These are phyloP conservation scores for Bubo bubo DNA, from an alignment of 2,113 vertebrate genomes.

Conservation along the genomic window DNA sequence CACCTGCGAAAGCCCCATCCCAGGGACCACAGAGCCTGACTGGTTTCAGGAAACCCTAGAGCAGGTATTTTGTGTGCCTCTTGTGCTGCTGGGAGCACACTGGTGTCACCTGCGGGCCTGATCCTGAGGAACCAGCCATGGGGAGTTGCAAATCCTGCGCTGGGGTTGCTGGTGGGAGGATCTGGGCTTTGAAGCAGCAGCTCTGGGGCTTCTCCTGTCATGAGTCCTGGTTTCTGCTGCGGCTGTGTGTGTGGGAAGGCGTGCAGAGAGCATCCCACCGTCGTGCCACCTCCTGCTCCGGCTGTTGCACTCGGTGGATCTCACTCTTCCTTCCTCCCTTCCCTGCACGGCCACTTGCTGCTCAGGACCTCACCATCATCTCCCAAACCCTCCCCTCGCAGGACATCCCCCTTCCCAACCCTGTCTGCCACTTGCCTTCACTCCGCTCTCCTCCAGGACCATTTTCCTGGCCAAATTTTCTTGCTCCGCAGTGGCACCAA, in stretches of 20 bases:
- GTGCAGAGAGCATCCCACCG: rapidly evolving
- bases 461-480: not conserved
- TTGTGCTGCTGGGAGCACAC: too few relatives aligned
- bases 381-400: not conserved
- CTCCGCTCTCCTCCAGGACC: not conserved
- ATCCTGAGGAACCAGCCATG: rapidly evolving
- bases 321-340: not conserved
- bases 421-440: not conserved
- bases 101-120: not conserved
- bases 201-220: not conserved
- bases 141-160: not conserved
- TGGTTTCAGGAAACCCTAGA: rapidly evolving
- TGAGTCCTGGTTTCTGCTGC: not conserved
- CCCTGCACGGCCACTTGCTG: rapidly evolving
- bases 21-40: not conserved
- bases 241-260: rapidly evolving
- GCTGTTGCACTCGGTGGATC: rapidly evolving
- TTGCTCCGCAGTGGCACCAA: rapidly evolving
- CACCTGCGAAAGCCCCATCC: rapidly evolving
- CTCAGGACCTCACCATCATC: not conserved
- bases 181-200: not conserved
- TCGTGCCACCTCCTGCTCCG: rapidly evolving
- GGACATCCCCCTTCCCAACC: not conserved
- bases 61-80: not conserved
- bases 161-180: not conserved